Base-by-base conservation (phyloP, 2,888 invertebrate genomes). In the Laspeyria flexula region DNA sequence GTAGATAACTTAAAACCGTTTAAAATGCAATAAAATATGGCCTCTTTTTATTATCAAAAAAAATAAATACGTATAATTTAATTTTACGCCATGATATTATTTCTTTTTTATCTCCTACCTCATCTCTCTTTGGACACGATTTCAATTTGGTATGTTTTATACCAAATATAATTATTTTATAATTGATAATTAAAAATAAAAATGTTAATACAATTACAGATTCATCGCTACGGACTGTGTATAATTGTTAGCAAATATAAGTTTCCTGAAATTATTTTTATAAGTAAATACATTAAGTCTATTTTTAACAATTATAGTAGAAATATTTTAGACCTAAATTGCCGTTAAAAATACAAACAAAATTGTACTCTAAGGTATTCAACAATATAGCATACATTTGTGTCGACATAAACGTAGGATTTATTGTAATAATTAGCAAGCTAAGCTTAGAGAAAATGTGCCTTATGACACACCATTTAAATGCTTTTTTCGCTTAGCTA, bases 41-140 rank as follows among this genome's bases (percentile, higher is more conserved):
- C 86, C 79, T 84, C 79, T 77, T n/a, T n/a, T 73, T 65, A 53
- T 71, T 79, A 80, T 75, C 72, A 83, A 84, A 86, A 83, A n/a
- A 84, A 86, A 86, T 86, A 88, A 86, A 88, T 86, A 86, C 75
- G 72, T 81, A 79, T 59, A 72, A 49, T 76, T 74, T 72, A 57
- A 57, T 69, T 71, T 67, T 61, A 60, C 62, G 65, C 55, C 71
- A 68, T 79, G 79, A 83, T 81, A 83, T 79, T 72, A 6, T 4
- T 51, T 55, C 61, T 69, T 75, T 55, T 62, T 69, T 75, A 68
- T 60, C 65, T 70, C 58, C 72, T 77, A 78, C 61, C 61, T 31
- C 73, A 65, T 71, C 70, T 81, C 74, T 89, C 90, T 90, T 90
- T 90, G 90, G 90, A 90, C 89, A 86, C 75, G 83, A 81, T 87